Evolutionary conservation across 2,888 invertebrate species (phyloP).

Genomic region (Xanthorhoe spadicearia): DNA sequence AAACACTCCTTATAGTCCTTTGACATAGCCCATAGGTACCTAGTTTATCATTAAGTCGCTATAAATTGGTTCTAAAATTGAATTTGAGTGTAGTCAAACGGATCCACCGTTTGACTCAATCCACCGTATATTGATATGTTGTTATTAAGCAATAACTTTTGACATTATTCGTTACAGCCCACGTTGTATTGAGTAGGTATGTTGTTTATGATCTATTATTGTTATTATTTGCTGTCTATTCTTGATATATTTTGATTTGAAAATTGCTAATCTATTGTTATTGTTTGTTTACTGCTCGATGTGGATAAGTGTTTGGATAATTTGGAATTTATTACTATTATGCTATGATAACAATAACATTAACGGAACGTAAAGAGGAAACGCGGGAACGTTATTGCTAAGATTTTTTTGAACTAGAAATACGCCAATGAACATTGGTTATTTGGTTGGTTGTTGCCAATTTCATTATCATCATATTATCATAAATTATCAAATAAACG

Average conservation of each 20-base stretch:
- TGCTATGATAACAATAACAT: neutral
- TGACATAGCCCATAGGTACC: neutral
- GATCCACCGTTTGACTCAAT: neutral
- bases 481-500: no score
- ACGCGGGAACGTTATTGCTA: neutral
- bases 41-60: neutral
- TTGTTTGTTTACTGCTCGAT: conserved; percentile 5
- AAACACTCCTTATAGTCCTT: neutral
- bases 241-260: conserved; percentile 10
- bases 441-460: no score
- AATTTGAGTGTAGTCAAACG: conserved; percentile 3
- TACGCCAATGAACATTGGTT: no score
- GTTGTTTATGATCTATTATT: conserved; percentile 61
- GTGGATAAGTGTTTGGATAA: neutral
- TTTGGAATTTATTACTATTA: neutral
- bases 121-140: neutral
- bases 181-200: conserved; percentile 59
- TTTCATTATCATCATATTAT: no score
- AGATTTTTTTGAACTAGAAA: no score
- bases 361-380: neutral
- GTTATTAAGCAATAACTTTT: conserved; percentile 53
- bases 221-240: conserved; percentile 27
- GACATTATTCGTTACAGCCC: conserved; percentile 55
- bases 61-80: conserved; percentile 6
- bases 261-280: conserved; percentile 7